Conservation (phyloP, 2,113 vertebrate species). For the Isichthys henryi region DNA sequence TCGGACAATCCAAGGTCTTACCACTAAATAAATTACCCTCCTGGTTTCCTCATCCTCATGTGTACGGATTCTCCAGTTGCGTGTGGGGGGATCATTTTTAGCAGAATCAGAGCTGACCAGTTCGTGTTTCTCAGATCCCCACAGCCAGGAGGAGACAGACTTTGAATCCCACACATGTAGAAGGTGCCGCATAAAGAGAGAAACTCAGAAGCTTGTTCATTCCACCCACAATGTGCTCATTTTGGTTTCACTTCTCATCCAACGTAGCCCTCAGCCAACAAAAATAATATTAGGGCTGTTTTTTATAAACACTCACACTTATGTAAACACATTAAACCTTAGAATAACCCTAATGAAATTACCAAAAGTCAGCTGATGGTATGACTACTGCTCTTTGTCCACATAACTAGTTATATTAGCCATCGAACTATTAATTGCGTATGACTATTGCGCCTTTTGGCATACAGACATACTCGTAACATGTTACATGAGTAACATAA, state of each 20-base stretch:
- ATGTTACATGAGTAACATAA: neutral
- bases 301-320: neutral
- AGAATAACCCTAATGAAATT: neutral
- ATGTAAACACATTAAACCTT: neutral
- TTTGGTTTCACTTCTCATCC: neutral
- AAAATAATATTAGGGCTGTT: neutral
- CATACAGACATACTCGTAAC: neutral
- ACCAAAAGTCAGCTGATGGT: neutral
- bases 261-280: neutral
- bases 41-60: neutral
- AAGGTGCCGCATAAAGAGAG: neutral
- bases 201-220: neutral
- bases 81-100: neutral
- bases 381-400: neutral
- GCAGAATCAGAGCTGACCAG: neutral
- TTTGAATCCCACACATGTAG: constrained; percentile 1
- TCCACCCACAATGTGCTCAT: neutral
- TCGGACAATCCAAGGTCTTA: neutral
- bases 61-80: neutral
- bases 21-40: neutral
- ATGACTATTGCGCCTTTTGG: neutral
- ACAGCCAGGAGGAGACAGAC: neutral
- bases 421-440: neutral
- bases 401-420: neutral
- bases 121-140: neutral